Percentiles rank a stretch among this genome's conserved stretches.
These are phyloP conservation scores for Parnassius glacialis DNA, from an alignment of 2,888 invertebrate genomes.

Conservation along the genomic window DNA sequence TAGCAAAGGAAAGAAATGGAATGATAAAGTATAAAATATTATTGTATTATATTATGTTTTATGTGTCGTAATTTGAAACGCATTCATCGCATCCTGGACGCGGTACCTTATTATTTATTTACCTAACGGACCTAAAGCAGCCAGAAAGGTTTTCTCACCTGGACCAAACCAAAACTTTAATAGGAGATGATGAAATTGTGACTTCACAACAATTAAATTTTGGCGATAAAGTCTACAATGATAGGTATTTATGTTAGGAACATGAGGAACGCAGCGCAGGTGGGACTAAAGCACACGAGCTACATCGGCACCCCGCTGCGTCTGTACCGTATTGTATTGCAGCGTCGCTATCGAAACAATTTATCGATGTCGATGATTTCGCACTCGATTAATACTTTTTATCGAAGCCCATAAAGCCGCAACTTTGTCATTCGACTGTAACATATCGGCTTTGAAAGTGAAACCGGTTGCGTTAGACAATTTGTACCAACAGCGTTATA, in stretches of 20 bases:
- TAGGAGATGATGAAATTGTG: background rate
- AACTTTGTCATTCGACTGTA: constrained; percentile 21
- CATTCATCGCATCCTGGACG: too few relatives aligned
- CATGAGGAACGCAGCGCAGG: constrained; percentile 35
- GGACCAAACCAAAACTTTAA: background rate
- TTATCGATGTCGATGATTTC: constrained; percentile 43
- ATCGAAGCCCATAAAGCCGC: constrained; percentile 15
- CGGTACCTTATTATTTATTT: too few relatives aligned
- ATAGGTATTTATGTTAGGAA: constrained; percentile 35
- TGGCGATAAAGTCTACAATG: constrained; percentile 31
- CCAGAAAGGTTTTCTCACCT: background rate
- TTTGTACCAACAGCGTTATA: constrained; percentile 1
- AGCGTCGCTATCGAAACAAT: constrained; percentile 42
- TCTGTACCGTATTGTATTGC: constrained; percentile 31
- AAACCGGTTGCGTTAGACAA: constrained; percentile 9
- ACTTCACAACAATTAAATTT: constrained; percentile 9
- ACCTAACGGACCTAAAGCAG: too few relatives aligned
- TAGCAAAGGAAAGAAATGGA: too few relatives aligned
- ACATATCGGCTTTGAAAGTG: constrained; percentile 15
- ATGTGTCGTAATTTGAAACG: too few relatives aligned
- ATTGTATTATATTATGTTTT: too few relatives aligned
- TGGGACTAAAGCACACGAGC: constrained; percentile 35
- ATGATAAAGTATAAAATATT: too few relatives aligned
- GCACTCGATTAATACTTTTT: constrained; percentile 26
- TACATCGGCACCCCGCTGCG: constrained; percentile 44